Conservation (phyloP, 1,140 invertebrate genomes). For the Pollicipes pollicipes region DNA sequence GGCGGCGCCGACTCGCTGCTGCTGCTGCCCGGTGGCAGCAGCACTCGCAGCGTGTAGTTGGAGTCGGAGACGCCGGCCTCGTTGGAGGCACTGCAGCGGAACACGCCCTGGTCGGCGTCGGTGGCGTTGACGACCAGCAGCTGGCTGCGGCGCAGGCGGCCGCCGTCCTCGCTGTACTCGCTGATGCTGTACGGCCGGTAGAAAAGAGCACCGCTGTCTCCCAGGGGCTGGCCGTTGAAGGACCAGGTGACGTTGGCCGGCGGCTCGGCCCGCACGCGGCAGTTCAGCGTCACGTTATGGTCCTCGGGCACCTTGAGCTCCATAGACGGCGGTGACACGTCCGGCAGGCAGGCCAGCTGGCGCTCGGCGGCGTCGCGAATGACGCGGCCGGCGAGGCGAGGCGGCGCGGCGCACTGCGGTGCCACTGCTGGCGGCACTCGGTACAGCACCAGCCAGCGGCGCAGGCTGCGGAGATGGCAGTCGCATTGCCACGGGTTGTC, state of each 20-base stretch:
- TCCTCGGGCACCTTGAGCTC: constrained; percentile 18
- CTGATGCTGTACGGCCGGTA: constrained; percentile 16
- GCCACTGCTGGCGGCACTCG: constrained; percentile 60
- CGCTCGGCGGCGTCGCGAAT: constrained; percentile 57
- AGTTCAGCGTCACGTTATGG: constrained; percentile 20
- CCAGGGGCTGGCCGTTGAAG: constrained; percentile 58
- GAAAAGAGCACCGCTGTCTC: constrained; percentile 46
- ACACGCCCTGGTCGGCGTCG: constrained; percentile 69
- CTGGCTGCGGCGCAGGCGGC: constrained; percentile 45
- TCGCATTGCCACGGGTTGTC: constrained; percentile 85
- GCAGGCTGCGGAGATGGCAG: constrained; percentile 59
- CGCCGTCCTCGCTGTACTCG: constrained; percentile 44
- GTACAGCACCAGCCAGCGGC: constrained; percentile 61
- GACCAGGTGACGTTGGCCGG: constrained; percentile 68
- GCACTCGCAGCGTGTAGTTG: constrained; percentile 71
- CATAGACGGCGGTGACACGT: constrained; percentile 40
- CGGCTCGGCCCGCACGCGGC: constrained; percentile 52
- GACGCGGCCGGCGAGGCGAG: constrained; percentile 21
- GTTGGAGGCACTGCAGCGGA: constrained; percentile 80
- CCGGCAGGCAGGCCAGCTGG: constrained; percentile 72
- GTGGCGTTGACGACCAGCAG: constrained; percentile 70
- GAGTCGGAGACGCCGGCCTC: constrained; percentile 75
- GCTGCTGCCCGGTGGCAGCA: constrained; percentile 28
- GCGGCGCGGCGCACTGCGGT: constrained; percentile 48
- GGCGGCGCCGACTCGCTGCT: background rate